These are phyloP conservation scores for Calidris pugnax DNA, from an alignment of 2,113 vertebrate species.

Conservation along the genomic window DNA sequence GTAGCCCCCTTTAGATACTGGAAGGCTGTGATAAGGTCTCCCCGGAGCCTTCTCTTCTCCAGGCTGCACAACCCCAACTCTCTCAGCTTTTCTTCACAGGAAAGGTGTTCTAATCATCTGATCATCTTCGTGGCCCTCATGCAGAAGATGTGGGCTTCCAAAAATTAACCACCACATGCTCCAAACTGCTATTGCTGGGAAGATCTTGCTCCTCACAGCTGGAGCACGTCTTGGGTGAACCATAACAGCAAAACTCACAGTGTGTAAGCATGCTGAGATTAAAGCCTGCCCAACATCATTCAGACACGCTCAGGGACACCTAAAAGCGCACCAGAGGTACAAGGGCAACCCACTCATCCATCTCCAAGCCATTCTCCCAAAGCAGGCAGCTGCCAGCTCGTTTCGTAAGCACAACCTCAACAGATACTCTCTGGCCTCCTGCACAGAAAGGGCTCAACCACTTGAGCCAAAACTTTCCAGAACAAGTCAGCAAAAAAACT, in stretches of 20 bases:
- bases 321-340: background rate
- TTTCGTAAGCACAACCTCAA: background rate
- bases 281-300: background rate
- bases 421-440: background rate
- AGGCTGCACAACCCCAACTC: background rate
- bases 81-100: background rate
- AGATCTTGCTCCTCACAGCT: background rate
- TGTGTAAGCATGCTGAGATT: fast-evolving
- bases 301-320: fast-evolving
- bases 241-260: background rate
- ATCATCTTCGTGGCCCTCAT: fast-evolving
- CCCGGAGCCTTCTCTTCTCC: background rate
- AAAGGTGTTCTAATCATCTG: background rate
- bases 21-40: background rate
- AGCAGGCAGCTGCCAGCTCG: background rate
- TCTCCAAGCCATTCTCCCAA: background rate
- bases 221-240: fast-evolving
- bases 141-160: background rate
- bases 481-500: background rate
- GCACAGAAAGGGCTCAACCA: background rate
- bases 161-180: background rate
- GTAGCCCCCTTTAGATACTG: background rate
- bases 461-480: slow-evolving; percentile 14
- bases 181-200: background rate
- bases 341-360: fast-evolving